Evolutionary conservation across 2,113 vertebrate genomes (phyloP), one percentile per base, ranked within the genome.

Genomic region (Cygnus buccinator): DNA sequence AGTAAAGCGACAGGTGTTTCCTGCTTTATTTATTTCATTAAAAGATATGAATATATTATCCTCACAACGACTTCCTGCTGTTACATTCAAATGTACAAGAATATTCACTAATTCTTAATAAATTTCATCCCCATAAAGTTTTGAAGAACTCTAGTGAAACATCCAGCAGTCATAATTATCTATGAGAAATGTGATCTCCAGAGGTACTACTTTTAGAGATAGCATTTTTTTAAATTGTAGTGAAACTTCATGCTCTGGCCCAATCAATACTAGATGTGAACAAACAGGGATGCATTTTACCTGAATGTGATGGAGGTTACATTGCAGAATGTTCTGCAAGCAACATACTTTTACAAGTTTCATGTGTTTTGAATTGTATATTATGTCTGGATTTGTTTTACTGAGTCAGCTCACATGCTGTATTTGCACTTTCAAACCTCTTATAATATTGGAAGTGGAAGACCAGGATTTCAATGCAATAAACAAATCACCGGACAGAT

Each of bases 11-110:
- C 52, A 77, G 65, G 25, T 77, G 72, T 93, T 92, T 75, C 11
- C 59, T 84, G 89, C 57, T 74, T 70, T 48, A 93, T 87, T 95
- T 90, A 62, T 10, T 76, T 93, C 52, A 70, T 37, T 39, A 86
- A 94, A 94, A 6, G 55, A 21, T 78, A 29, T 68, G 66, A 67
- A 78, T 91, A 83, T 44, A 63, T 41, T 61, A 68, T 81, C 80
- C 46, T 70, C 61, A 57, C 43, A 59, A 83, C 62, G 63, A 16
- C 20, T 76, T 78, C 37, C 68, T 76, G 86, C 29, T 39, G 29
- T 74, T 74, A 86, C 39, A 67, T 71, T 39, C 33, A 62, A 73
- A 79, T 31, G 73, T 50, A 41, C 44, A 59, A 50, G 43, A 78
- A 54, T 54, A 74, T 52, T 25, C 48, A 76, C n/a, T n/a, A 50